Percentiles rank a stretch among this genome's conserved stretches.
phyloP scores from a whole-genome alignment of 2,113 vertebrate species.

The Rhineura floridana region DNA sequence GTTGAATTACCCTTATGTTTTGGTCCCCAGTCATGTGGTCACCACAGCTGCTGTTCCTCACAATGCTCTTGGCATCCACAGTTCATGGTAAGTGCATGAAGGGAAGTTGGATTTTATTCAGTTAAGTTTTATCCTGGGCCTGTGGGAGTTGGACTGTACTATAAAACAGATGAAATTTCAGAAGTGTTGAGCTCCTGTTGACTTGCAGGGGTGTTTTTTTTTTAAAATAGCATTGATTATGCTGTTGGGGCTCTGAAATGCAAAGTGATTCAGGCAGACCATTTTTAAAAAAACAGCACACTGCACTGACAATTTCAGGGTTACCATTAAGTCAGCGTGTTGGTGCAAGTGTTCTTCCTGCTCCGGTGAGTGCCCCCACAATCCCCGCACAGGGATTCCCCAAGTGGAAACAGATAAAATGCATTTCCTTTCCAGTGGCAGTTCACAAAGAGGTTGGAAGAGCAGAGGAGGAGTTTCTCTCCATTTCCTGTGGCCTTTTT shows the following conservation, averaged over 20 bases:
- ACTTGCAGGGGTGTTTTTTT: background rate
- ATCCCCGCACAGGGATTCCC: background rate
- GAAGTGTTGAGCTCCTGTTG: background rate
- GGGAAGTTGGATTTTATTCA: background rate
- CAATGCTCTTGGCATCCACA: constrained; percentile 83
- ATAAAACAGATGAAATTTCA: background rate
- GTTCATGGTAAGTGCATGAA: constrained; percentile 82
- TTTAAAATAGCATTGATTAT: background rate
- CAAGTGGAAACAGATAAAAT: background rate
- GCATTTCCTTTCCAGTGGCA: background rate
- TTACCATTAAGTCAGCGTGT: no score
- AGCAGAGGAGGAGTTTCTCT: background rate
- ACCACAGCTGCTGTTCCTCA: constrained; percentile 86
- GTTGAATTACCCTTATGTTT: constrained; percentile 73
- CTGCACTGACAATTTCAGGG: background rate
- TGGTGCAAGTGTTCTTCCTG: background rate
- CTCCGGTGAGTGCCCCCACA: background rate
- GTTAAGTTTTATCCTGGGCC: background rate
- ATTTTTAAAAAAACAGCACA: background rate
- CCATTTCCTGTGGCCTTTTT: background rate
- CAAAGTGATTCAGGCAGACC: background rate
- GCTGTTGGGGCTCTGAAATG: background rate
- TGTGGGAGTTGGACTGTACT: background rate
- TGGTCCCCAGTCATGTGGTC: constrained; percentile 89
- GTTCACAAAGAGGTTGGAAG: background rate